Conservation (phyloP, 2,888 invertebrate genomes). For the Leptinotarsa juncta region DNA sequence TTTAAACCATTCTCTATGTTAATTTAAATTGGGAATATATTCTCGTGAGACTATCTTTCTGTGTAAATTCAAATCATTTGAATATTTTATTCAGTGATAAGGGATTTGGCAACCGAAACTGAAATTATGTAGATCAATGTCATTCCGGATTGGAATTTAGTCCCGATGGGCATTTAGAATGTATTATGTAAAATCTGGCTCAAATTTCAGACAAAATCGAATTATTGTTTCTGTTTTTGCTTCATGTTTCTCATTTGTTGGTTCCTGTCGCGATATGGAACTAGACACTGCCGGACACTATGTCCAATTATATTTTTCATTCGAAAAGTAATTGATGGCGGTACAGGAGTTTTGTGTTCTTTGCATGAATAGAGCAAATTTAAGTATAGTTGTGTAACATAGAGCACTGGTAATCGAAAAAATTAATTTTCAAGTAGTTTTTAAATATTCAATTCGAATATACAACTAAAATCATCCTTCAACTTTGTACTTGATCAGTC, state of each 20-base stretch:
- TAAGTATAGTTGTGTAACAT: no score
- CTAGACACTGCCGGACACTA: neutral
- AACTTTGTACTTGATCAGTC: no score
- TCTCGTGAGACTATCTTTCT: constrained; percentile 33
- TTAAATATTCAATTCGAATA: no score
- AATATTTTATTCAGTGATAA: constrained; percentile 43
- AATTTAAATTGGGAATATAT: constrained; percentile 20
- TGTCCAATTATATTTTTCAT: neutral
- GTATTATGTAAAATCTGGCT: constrained; percentile 35
- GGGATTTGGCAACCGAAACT: constrained; percentile 39
- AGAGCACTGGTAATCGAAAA: no score
- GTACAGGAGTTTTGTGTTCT: neutral
- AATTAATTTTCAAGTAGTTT: no score
- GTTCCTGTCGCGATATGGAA: neutral
- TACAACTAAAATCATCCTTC: no score
- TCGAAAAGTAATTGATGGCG: neutral
- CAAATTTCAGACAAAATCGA: constrained; percentile 33
- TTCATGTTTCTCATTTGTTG: neutral
- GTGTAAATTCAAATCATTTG: constrained; percentile 42
- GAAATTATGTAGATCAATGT: constrained; percentile 47
- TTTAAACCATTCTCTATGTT: constrained; percentile 1
- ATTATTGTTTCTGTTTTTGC: constrained; percentile 30
- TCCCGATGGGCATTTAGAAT: constrained; percentile 32
- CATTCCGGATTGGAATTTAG: constrained; percentile 37
- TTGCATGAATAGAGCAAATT: no score